These are phyloP conservation scores for Aleiodes sp. DNA, from an alignment of 1,140 invertebrate species.

Conservation along the genomic window DNA sequence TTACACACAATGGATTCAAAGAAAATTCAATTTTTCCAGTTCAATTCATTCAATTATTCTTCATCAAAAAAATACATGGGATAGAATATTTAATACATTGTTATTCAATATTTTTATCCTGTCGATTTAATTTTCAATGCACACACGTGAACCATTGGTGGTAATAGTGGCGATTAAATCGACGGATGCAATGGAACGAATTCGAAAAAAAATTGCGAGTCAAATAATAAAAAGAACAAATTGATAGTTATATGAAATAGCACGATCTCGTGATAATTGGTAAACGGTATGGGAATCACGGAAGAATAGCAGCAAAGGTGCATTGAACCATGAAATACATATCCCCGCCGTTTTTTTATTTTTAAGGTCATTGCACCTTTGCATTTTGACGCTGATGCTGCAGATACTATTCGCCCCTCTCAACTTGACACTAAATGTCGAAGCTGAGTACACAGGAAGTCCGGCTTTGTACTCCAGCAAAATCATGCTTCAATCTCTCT, in stretches of 20 bases:
- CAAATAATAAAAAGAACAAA: not conserved
- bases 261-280: conserved; percentile 7
- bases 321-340: conserved; percentile 2
- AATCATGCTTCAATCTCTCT: not conserved
- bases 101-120: not conserved
- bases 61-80: too few species aligned
- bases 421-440: not conserved
- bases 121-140: not conserved
- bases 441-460: conserved; percentile 1
- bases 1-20: not conserved
- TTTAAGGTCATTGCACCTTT: too few species aligned
- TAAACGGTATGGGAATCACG: not conserved
- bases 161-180: not conserved
- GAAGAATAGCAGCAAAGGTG: not conserved
- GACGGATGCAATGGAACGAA: too few species aligned
- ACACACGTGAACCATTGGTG: not conserved
- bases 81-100: too few species aligned
- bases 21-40: not conserved
- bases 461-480: not conserved
- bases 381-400: not conserved
- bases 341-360: too few species aligned
- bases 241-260: not conserved
- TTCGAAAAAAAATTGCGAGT: not conserved
- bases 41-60: not conserved
- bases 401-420: not conserved